These are phyloP conservation scores for Peromyscus eremicus DNA, from an alignment of 2,797 vertebrate genomes.

Conservation along the genomic window DNA sequence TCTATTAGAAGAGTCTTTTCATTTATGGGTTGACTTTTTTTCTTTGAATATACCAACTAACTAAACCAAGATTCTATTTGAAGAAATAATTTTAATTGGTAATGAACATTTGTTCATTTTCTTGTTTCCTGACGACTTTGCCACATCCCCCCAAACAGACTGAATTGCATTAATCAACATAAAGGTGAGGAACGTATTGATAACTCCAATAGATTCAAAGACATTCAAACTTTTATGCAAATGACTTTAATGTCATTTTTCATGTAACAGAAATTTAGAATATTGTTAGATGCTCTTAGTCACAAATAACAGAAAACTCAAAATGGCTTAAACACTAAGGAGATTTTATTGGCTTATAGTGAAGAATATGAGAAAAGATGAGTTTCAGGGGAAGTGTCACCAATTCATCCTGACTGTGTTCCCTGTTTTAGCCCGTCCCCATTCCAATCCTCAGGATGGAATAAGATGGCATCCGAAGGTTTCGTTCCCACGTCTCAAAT, in stretches of 20 bases:
- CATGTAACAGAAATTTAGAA: neutral
- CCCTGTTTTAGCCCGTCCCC: neutral
- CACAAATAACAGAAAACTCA: constrained; percentile 35
- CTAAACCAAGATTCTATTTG: constrained; percentile 11
- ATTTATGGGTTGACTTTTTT: neutral
- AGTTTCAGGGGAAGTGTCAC: neutral
- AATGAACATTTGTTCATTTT: neutral
- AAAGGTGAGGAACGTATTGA: too few species aligned
- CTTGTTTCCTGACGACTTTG: neutral
- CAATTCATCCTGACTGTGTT: neutral
- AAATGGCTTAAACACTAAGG: constrained; percentile 27
- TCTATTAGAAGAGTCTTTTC: constrained; percentile 26
- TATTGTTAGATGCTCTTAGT: constrained; percentile 32
- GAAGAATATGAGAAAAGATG: neutral
- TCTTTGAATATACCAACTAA: constrained; percentile 23
- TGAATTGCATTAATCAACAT: neutral
- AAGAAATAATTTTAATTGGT: constrained; percentile 34
- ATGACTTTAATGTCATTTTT: neutral
- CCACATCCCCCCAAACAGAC: neutral
- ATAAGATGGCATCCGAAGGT: neutral
- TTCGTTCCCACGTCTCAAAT: neutral
- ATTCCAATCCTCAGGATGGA: neutral
- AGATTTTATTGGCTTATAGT: neutral
- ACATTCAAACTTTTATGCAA: neutral
- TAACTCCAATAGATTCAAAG: constrained; percentile 33